These are phyloP conservation scores for Ambastaia sidthimunki DNA, from an alignment of 2,797 vertebrate species.

Conservation along the genomic window DNA sequence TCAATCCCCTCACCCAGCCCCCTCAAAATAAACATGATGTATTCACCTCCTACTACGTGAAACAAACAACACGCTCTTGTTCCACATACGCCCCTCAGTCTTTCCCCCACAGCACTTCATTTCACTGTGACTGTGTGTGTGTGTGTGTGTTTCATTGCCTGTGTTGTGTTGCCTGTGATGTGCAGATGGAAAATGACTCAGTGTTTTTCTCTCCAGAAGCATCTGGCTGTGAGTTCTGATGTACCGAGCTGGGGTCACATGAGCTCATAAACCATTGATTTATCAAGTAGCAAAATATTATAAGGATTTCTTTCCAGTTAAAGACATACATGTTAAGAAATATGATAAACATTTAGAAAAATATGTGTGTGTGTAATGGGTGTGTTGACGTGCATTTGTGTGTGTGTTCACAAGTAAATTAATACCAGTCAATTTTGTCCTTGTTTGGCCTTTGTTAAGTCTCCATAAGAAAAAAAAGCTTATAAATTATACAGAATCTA, in stretches of 20 bases:
- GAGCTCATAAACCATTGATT: neutral
- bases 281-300: neutral
- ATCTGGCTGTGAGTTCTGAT: neutral
- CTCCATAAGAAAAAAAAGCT: too few species aligned
- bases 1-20: neutral
- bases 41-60: slow-evolving; percentile 42
- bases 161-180: neutral
- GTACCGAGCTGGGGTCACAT: neutral
- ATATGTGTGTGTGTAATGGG: too few species aligned
- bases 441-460: too few species aligned
- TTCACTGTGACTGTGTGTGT: neutral
- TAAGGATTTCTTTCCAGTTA: neutral
- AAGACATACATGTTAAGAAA: neutral
- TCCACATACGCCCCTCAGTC: neutral
- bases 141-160: neutral
- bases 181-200: slow-evolving; percentile 10
- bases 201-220: neutral
- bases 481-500: too few species aligned
- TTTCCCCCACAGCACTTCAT: neutral
- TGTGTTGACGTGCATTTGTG: neutral
- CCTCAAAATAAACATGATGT: slow-evolving; percentile 49
- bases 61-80: slow-evolving; percentile 36
- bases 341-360: neutral
- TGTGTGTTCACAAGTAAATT: neutral
- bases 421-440: too few species aligned